Base-by-base conservation (phyloP, 1,140 invertebrate genomes). In the Drosophila eugracilis region DNA sequence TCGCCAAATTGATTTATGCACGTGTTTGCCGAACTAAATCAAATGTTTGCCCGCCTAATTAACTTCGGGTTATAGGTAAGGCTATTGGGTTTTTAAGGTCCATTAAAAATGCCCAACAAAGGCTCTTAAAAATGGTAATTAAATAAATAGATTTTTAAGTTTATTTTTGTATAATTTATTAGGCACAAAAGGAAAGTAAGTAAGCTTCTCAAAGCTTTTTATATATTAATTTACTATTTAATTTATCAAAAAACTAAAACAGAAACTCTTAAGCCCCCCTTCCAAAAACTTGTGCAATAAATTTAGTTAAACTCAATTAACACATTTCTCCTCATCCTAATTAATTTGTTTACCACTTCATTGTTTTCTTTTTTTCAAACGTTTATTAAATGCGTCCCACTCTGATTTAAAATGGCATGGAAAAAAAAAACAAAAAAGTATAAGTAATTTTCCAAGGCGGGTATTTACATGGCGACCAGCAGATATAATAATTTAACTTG, bases 401-500 rank as follows among this genome's bases (percentile, higher is more conserved):
- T 42, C 22, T 21, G 24, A 36, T 63, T 58, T 44, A 21, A 58
- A 44, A 57, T 34, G 24, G 19, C 26, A 36, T 36, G 39, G 59
- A 36, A 28, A 32, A 17, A 53, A 24, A 39, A 17, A 12, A 36
- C 21, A 32, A 17, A 53, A 24, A 39, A 17, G 9, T 26, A 32
- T 50, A 3, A 19, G 52, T 21, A 53, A 58, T 39, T 66, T 63
- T 66, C 60, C 63, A 66, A 36, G 60, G 59, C 63, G 30, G 19
- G n/a, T 34, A 21, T 34, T 67, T 67, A 67, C 60, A 66, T 65
- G 44, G 60, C 34, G 37, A 42, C 19, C 53, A 30, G 62, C 59
- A 41, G 17, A 50, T 57, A 52, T 34, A 60, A 77, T 75, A 75
- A 85, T 76, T 84, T 59, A 42, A 53, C 19, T 65, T 76, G 78